Conservation (phyloP, 2,888 invertebrate genomes). For the Zaprionus obscuricornis region DNA sequence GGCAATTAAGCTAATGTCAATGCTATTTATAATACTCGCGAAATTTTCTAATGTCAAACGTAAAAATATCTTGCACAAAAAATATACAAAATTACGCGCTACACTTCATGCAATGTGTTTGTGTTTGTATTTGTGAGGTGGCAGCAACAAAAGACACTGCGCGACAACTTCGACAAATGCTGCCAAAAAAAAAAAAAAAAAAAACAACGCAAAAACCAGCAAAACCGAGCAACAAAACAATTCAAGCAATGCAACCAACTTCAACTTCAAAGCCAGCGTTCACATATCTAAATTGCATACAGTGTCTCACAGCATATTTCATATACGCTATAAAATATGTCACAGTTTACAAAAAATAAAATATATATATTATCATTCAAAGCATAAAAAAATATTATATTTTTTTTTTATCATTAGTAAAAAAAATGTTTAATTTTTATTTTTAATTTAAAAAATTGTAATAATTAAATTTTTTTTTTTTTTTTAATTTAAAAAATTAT, state of each 20-base stretch:
- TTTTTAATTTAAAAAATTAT: no score
- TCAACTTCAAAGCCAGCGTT: conserved; percentile 7
- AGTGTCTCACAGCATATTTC: background rate
- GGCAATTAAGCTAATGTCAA: conserved; percentile 23
- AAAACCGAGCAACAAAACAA: conserved; percentile 45
- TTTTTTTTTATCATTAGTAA: no score
- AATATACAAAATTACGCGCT: background rate
- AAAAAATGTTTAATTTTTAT: no score
- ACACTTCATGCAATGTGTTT: background rate
- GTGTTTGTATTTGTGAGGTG: no score
- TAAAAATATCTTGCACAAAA: conserved; percentile 30
- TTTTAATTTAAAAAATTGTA: no score
- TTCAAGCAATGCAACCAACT: conserved; percentile 49
- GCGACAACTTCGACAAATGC: conserved; percentile 18
- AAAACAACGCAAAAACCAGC: conserved; percentile 4
- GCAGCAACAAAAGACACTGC: background rate
- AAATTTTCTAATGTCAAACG: conserved; percentile 26
- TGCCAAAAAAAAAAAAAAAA: conserved; percentile 5
- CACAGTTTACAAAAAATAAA: no score
- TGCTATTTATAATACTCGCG: conserved; percentile 6
- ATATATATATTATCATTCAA: no score
- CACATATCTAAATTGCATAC: conserved; percentile 11
- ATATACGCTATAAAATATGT: conserved; percentile 23
- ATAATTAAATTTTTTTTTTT: no score
- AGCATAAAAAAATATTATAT: no score